Evolutionary conservation across 2,113 vertebrate genomes (phyloP), one percentile per base, ranked within the genome.

Genomic region (Ondatra zibethicus): DNA sequence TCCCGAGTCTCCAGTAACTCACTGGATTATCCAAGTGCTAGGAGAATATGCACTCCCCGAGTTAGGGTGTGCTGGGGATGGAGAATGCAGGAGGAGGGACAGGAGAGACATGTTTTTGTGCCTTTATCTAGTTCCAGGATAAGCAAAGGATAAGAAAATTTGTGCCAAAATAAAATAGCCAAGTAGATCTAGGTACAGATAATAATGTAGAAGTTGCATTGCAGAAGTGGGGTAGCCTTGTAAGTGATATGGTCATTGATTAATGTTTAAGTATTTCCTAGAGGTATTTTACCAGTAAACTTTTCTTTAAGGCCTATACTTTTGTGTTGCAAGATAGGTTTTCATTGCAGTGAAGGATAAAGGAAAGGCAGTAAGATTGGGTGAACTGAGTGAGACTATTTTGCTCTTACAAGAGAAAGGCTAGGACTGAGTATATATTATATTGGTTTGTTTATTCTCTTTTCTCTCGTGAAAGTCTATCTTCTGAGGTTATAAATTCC

Each of bases 121-220:
- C 21, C 65, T 97, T 96, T 13, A 88, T 31, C 84, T 78, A 88
- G 39, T 86, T 72, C 95, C 61, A 95, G 42, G 42, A 33, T 90
- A 90, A 89, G 65, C 29, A 66, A 66, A 84, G 21, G 61, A 68
- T 88, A 92, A 89, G n/a, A 77, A 86, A 50, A 63, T 92, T 47
- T 92, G 21, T 92, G 86, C 77, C 88, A 94, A 73, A 96, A 80
- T 88, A 88, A 97, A 89, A 95, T 82, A 93, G n/a, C 87, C 82
- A 96, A 27, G 27, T 76, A 45, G 84, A 47, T 93, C 8, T 61
- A 42, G 68, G 89, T 96, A 68, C 42, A 92, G 68, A 85, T 90
- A 50, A 55, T 96, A 52, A 45, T 95, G 25, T 42, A 72, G 91
- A 98, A 93, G 94, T 94, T 90, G 31, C 25, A 61, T 88, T 89